Conservation (phyloP, 1,140 invertebrate species). For the Hermetia illucens region DNA sequence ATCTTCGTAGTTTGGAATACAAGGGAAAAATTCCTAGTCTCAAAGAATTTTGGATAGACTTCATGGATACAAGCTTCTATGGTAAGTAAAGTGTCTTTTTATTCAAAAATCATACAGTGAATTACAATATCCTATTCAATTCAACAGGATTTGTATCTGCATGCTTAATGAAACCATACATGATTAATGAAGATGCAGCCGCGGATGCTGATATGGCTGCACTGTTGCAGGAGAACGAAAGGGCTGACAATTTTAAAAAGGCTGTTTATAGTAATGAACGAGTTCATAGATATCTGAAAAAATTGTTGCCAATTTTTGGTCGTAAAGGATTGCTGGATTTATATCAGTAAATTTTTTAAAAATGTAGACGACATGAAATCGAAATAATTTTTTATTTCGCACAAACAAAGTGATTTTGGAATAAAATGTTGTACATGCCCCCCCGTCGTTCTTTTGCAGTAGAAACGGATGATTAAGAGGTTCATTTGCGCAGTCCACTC, state of each 20-base stretch:
- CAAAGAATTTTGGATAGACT: constrained; percentile 16
- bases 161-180: constrained; percentile 13
- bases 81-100: constrained; percentile 14
- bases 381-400: too few relatives aligned
- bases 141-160: constrained; percentile 17
- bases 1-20: constrained; percentile 16
- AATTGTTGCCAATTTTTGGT: constrained; percentile 19
- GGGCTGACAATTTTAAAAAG: constrained; percentile 15
- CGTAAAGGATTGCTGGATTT: constrained; percentile 17
- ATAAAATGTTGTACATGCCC: too few relatives aligned
- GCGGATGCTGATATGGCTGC: constrained; percentile 21
- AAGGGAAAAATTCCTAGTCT: constrained; percentile 17
- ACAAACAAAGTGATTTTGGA: too few relatives aligned
- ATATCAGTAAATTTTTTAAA: too few relatives aligned
- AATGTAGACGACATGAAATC: too few relatives aligned
- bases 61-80: constrained; percentile 18
- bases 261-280: constrained; percentile 14
- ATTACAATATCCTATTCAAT: background rate
- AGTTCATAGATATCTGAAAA: constrained; percentile 13
- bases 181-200: constrained; percentile 18
- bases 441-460: too few relatives aligned
- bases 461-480: too few relatives aligned
- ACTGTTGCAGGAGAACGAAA: constrained; percentile 15
- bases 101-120: too few relatives aligned
- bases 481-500: too few relatives aligned